These are phyloP conservation scores for Planiliza haematocheilus DNA, from an alignment of 2,113 vertebrate species.

Conservation along the genomic window DNA sequence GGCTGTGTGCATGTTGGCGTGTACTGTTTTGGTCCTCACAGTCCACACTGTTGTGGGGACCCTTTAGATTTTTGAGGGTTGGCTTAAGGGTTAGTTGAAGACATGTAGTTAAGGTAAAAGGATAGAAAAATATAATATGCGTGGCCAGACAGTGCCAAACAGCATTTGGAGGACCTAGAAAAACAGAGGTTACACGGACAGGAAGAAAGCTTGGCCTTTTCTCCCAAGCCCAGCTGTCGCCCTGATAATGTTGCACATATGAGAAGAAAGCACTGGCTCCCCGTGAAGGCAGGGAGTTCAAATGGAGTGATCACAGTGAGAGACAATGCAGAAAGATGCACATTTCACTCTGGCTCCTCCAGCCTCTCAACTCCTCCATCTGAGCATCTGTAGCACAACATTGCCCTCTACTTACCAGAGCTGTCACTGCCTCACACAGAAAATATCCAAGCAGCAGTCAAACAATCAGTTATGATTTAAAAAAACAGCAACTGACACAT, in stretches of 20 bases:
- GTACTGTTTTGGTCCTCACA: constrained; percentile 12
- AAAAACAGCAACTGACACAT: constrained; percentile 2
- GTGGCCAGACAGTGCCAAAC: not conserved
- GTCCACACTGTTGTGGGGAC: not conserved
- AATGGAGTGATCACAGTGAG: constrained; percentile 73
- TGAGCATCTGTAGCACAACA: constrained; percentile 61
- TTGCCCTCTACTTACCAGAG: constrained; percentile 73
- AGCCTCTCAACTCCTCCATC: not conserved
- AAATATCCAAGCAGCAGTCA: not conserved
- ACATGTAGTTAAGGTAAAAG: not conserved
- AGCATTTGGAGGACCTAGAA: constrained; percentile 37
- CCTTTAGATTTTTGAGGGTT: not conserved
- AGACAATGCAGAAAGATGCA: constrained; percentile 65
- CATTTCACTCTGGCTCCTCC: constrained; percentile 50
- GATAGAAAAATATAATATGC: not conserved
- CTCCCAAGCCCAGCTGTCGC: constrained; percentile 63
- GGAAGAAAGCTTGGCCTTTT: constrained; percentile 68
- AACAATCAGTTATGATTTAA: constrained; percentile 24
- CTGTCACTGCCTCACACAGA: not conserved
- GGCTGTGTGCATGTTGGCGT: not conserved
- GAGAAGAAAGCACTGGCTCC: constrained; percentile 65
- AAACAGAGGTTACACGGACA: constrained; percentile 47
- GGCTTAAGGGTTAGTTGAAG: not conserved
- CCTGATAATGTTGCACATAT: constrained; percentile 66
- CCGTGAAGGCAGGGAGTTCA: constrained; percentile 61